Evolutionary conservation across 2,888 invertebrate genomes (phyloP).

Genomic region (Plagodis dolabraria): DNA sequence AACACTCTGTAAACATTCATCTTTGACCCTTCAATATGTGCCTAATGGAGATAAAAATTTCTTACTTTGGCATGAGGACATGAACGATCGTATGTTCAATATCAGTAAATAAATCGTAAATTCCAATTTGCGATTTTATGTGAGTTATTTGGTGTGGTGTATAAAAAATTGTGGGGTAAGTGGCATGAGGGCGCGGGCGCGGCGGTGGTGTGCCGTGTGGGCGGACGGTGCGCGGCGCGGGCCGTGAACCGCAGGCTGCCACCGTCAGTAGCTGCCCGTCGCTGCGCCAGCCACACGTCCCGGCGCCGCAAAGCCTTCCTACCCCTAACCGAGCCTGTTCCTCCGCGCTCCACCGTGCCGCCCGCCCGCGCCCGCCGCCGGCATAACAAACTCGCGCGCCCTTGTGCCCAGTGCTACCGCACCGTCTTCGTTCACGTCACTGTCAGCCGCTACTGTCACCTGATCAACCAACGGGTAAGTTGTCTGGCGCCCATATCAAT

Average conservation of each 20-base stretch:
- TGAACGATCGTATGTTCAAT: constrained; percentile 25
- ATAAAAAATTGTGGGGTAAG: constrained; percentile 72
- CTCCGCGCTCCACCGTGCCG: constrained; percentile 32
- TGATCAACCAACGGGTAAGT: constrained; percentile 48
- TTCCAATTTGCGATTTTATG: constrained; percentile 44
- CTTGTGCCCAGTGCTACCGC: constrained; percentile 59
- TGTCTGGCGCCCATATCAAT: constrained; percentile 21
- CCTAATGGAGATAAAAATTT: constrained; percentile 13
- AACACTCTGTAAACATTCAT: constrained; percentile 12
- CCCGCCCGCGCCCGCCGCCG: constrained; percentile 50
- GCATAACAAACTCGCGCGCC: constrained; percentile 67
- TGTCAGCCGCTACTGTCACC: constrained; percentile 31
- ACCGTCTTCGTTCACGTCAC: neutral
- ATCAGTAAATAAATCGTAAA: constrained; percentile 41
- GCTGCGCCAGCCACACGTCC: constrained; percentile 73
- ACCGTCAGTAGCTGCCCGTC: constrained; percentile 71
- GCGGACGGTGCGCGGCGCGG: constrained; percentile 22
- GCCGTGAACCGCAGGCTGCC: constrained; percentile 30
- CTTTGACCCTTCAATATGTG: constrained; percentile 14
- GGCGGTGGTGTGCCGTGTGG: constrained; percentile 40
- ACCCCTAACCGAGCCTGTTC: constrained; percentile 26
- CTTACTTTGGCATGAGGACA: constrained; percentile 9
- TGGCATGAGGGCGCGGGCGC: constrained; percentile 61
- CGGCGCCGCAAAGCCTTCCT: constrained; percentile 45
- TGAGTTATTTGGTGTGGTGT: constrained; percentile 62